These are phyloP conservation scores for Trypoxylus dichotomus DNA, from an alignment of 1,140 invertebrate genomes.

Conservation along the genomic window DNA sequence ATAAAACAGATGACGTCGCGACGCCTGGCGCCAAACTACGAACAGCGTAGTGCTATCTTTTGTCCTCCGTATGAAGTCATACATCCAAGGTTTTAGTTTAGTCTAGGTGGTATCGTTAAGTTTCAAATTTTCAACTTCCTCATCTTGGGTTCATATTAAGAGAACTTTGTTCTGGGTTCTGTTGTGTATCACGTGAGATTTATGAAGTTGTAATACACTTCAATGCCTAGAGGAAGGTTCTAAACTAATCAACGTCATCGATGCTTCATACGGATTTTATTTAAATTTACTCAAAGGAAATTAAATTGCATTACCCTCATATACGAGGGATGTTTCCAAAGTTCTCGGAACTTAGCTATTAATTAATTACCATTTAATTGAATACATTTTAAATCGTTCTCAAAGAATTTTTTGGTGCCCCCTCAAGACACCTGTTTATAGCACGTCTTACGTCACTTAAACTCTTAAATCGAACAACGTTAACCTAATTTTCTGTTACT, in stretches of 20 bases:
- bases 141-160: no score
- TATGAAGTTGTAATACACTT: not conserved
- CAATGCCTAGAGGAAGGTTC: not conserved
- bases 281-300: not conserved
- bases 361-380: no score
- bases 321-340: no score
- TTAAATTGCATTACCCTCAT: no score
- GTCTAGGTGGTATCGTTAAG: not conserved
- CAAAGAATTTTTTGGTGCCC: no score
- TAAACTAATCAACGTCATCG: not conserved
- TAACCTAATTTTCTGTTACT: no score
- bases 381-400: no score
- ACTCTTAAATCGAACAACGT: no score
- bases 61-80: not conserved
- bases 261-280: not conserved
- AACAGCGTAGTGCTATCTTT: not conserved
- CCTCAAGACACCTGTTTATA: no score
- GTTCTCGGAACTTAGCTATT: no score
- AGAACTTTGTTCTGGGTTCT: not conserved
- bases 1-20: constrained; percentile 39
- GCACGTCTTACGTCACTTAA: no score
- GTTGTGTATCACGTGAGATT: not conserved
- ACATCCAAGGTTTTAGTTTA: not conserved
- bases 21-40: constrained; percentile 34
- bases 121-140: not conserved